Evolutionary conservation across 2,888 invertebrate species (phyloP).

Genomic region (Sipha maydis): DNA sequence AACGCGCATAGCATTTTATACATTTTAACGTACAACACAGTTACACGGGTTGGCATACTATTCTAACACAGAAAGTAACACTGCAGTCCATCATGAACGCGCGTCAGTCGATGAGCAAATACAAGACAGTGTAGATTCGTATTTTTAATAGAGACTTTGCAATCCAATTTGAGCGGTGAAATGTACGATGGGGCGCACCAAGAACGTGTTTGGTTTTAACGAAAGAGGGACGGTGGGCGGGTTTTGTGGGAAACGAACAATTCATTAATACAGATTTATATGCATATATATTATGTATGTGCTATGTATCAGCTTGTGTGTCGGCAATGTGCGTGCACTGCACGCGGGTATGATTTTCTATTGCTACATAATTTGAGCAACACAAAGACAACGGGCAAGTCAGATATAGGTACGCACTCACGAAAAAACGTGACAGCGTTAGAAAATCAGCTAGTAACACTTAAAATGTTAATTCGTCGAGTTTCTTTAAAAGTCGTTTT

Average conservation of each 20-base stretch:
- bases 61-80: neutral
- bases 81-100: too few species aligned
- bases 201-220: neutral
- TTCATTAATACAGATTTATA: neutral
- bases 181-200: too few species aligned
- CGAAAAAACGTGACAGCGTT: conserved; percentile 28
- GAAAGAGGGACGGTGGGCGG: too few species aligned
- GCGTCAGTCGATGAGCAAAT: too few species aligned
- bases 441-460: neutral
- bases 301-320: neutral
- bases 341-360: neutral
- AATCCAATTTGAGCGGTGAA: too few species aligned
- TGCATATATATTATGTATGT: neutral
- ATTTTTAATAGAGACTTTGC: too few species aligned
- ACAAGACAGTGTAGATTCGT: too few species aligned
- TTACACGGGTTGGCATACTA: neutral
- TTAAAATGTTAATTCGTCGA: conserved; percentile 14
- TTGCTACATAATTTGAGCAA: neutral
- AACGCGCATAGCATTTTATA: neutral
- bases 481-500: conserved; percentile 21
- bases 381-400: neutral
- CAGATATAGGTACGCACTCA: neutral
- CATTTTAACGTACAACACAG: too few species aligned
- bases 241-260: neutral
- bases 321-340: neutral